Conservation (phyloP, 2,888 invertebrate genomes). For the Norana najaformis region DNA sequence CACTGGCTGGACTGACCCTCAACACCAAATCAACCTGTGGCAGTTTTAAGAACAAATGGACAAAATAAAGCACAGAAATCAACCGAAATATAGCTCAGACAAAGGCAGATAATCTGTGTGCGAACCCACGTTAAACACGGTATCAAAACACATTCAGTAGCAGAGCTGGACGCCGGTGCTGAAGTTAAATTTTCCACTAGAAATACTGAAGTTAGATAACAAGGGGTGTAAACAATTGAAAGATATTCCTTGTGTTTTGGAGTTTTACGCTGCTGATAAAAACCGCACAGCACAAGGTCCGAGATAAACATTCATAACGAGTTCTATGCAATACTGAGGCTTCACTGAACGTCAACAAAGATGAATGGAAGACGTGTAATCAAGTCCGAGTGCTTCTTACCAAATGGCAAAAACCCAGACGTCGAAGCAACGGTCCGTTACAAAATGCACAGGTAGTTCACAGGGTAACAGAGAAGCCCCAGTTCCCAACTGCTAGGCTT, state of each 20-base stretch:
- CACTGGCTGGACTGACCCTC: too few species aligned
- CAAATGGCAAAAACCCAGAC: background rate
- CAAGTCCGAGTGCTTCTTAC: background rate
- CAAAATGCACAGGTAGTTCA: background rate
- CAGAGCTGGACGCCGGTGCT: too few species aligned
- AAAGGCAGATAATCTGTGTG: too few species aligned
- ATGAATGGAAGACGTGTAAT: background rate
- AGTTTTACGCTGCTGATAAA: too few species aligned
- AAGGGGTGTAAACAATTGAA: background rate
- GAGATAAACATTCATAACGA: background rate
- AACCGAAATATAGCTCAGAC: too few species aligned
- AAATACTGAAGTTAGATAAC: background rate
- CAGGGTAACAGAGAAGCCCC: background rate
- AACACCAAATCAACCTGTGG: too few species aligned
- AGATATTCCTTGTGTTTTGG: background rate
- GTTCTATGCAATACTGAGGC: background rate
- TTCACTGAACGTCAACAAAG: background rate
- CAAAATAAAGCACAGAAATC: too few species aligned
- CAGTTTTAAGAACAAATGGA: too few species aligned
- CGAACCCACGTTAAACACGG: too few species aligned
- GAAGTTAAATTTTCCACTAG: background rate
- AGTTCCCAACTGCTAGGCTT: too few species aligned
- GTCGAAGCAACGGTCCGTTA: conserved; percentile 13
- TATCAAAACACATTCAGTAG: too few species aligned
- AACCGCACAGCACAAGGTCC: background rate